phyloP scores from a whole-genome alignment of 2,888 invertebrate species.

The Netelia inedita region DNA sequence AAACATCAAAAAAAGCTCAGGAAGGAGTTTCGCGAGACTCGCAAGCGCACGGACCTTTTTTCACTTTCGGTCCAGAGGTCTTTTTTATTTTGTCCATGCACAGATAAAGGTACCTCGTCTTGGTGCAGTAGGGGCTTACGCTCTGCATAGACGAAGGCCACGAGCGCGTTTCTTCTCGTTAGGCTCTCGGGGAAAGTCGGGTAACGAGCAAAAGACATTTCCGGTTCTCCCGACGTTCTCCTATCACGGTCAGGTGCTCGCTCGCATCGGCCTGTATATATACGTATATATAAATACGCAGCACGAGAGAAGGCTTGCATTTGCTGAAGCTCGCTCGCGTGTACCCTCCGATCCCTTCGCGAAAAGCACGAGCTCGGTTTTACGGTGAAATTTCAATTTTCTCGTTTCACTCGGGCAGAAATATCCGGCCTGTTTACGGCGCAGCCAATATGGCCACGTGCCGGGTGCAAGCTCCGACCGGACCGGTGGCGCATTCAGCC shows the following conservation, averaged over 20 bases:
- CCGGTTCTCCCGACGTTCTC: conserved; percentile 58
- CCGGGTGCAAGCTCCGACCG: conserved; percentile 11
- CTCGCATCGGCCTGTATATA: conserved; percentile 10
- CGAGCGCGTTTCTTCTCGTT: conserved; percentile 76
- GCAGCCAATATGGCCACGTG: conserved; percentile 52
- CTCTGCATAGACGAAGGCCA: conserved; percentile 36
- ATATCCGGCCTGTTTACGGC: conserved; percentile 69
- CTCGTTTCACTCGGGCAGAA: conserved; percentile 67
- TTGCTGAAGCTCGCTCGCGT: conserved; percentile 37
- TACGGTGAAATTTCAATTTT: conserved; percentile 74
- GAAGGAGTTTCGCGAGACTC: conserved; percentile 34
- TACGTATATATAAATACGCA: not conserved
- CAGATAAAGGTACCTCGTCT: conserved; percentile 45
- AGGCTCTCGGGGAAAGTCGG: conserved; percentile 65
- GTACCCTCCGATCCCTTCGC: conserved; percentile 15
- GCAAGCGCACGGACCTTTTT: conserved; percentile 45
- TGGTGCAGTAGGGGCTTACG: conserved; percentile 19
- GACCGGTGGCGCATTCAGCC: conserved; percentile 48
- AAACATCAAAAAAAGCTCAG: conserved; percentile 34
- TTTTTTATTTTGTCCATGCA: conserved; percentile 60
- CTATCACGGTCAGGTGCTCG: conserved; percentile 49
- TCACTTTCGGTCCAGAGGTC: conserved; percentile 49
- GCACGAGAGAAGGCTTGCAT: conserved; percentile 25
- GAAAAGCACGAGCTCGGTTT: conserved; percentile 26
- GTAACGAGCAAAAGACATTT: conserved; percentile 77